Evolutionary conservation across 2,888 invertebrate species (phyloP).

Genomic region (Pyrgus malvae): DNA sequence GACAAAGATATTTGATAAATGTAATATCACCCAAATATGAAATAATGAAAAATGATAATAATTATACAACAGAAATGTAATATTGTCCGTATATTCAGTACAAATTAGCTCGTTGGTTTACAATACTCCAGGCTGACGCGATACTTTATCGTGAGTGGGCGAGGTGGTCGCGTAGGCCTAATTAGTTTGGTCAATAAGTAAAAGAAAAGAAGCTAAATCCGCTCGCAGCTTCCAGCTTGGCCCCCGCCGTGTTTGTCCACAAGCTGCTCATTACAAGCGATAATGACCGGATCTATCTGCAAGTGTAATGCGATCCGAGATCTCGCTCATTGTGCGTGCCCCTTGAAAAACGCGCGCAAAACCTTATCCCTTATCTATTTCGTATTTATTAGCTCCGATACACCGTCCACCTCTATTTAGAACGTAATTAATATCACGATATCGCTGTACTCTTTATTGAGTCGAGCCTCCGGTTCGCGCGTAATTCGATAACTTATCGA

Average conservation of each 20-base stretch:
- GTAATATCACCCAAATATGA: too few relatives aligned
- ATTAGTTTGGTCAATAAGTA: neutral
- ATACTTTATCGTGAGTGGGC: too few relatives aligned
- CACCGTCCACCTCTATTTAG: slow-evolving; percentile 20
- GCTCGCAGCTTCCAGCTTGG: slow-evolving; percentile 25
- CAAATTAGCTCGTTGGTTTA: too few relatives aligned
- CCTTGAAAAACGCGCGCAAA: slow-evolving; percentile 32
- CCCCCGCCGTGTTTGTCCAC: slow-evolving; percentile 33
- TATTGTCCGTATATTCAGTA: too few relatives aligned
- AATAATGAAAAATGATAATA: too few relatives aligned
- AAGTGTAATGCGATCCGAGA: slow-evolving; percentile 51
- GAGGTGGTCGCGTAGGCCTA: neutral
- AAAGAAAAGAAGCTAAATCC: neutral
- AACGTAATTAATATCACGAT: slow-evolving; percentile 30
- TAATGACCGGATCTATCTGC: slow-evolving; percentile 60
- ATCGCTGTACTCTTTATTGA: slow-evolving; percentile 16
- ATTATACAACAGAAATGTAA: too few relatives aligned
- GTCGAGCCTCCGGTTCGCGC: slow-evolving; percentile 9
- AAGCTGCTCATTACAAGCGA: slow-evolving; percentile 55
- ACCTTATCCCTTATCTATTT: slow-evolving; percentile 32
- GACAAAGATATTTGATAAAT: too few relatives aligned
- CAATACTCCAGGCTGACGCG: too few relatives aligned
- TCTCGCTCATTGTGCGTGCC: slow-evolving; percentile 32
- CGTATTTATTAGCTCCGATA: slow-evolving; percentile 35
- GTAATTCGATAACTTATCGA: slow-evolving; percentile 17